Base-by-base conservation (phyloP, 2,113 vertebrate genomes). In the Oryctolagus cuniculus region DNA sequence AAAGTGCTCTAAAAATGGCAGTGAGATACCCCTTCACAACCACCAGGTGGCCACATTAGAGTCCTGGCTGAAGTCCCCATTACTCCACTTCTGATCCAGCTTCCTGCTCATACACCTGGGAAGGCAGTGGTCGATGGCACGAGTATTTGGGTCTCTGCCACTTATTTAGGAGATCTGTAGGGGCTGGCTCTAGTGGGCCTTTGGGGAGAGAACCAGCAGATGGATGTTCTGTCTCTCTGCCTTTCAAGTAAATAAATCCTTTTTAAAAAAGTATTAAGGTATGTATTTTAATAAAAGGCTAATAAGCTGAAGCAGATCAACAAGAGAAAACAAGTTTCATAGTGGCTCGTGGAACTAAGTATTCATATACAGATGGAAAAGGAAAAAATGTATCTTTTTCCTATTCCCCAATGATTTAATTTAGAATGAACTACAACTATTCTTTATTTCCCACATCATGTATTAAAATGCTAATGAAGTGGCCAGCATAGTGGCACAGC, bases 241-340 rank as follows among this genome's bases (percentile, higher is more conserved):
- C 44, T 44, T 44, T 44, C 44, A 44, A 6, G 7, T 44, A 44
- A 44, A 44, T 44, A 44, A 44, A 44, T 44, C 44, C 44, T 44
- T 44, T 44, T 44, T 9, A 44, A 44, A 44, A 75, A 89, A 64
- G 81, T 55, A 74, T 34, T 80, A 85, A 79, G 53, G 53, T 70
- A 25, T 55, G 13, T 70, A 70, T 93, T 96, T 83, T 92, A 96
- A 92, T 31, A 84, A 66, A 95, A 69, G 10, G 13, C 27, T 38
- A 87, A 77, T 77, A 91, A 75, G 13, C 51, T 79, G 53, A 83
- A 92, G 88, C 31, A 87, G 25, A 16, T 92, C 77, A 93, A 25
- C 5, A 93, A 69, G 44, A 90, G 22, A 81, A 15, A 96, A 82
- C 17, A 73, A 77, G 38, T 58, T 58, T 19, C 55, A 75, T 38